A percentile compares a stretch with the other conserved stretches of the same genome.
Conservation (phyloP, 2,113 vertebrate genomes). For the Triplophysa siluroides region DNA sequence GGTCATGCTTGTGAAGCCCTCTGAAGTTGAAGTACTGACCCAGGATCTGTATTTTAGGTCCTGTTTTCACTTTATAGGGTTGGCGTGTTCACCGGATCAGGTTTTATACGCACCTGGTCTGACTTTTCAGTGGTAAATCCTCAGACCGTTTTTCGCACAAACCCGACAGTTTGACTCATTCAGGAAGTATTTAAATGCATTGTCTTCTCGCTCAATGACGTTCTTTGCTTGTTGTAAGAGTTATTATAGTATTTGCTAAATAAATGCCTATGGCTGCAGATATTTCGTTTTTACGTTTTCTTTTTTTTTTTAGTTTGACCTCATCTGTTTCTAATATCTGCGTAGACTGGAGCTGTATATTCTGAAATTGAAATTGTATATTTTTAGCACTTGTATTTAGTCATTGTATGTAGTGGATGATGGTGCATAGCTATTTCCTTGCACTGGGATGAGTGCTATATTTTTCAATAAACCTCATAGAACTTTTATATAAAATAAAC, state of each 20-base stretch:
- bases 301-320: constrained; percentile 54
- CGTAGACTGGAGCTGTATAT: constrained; percentile 74
- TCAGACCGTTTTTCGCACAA: constrained; percentile 18
- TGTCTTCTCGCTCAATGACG: constrained; percentile 12
- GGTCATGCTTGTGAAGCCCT: not conserved
- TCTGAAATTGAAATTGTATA: constrained; percentile 76
- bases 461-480: constrained; percentile 66
- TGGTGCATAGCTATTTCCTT: constrained; percentile 59
- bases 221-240: constrained; percentile 29
- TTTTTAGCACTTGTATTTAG: constrained; percentile 65
- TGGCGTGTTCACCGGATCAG: not conserved
- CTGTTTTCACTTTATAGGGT: not conserved
- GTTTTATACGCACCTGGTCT: constrained; percentile 20
- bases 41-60: not conserved
- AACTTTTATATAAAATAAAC: constrained; percentile 72
- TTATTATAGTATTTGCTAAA: constrained; percentile 41
- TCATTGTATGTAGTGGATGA: constrained; percentile 65
- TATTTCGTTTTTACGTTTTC: constrained; percentile 14
- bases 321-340: constrained; percentile 57
- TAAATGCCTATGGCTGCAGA: constrained; percentile 51
- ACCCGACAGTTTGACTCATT: constrained; percentile 26
- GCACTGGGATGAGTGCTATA: constrained; percentile 64
- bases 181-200: constrained; percentile 49
- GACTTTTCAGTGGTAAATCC: constrained; percentile 5
- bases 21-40: not conserved